Base-by-base conservation (phyloP, 2,888 invertebrate genomes). In the Tineola bisselliella region DNA sequence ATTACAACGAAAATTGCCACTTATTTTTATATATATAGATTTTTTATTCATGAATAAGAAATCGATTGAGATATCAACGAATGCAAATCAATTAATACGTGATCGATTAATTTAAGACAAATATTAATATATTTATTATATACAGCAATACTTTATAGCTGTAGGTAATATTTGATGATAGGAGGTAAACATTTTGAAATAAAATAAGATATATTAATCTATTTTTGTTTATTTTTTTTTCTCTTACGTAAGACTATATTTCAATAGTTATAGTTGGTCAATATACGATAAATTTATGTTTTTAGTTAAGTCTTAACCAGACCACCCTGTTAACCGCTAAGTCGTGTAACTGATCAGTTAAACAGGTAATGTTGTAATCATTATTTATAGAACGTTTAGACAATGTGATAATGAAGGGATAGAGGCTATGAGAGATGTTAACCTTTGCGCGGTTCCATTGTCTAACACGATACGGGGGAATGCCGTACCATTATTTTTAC, bases 331-430 rank as follows among this genome's bases (percentile, higher is more conserved):
- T 52, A 13, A 12, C 56, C 17, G 58, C 58, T 43, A 17, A 25
- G 17, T 30, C 12, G 11, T 17, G n/a, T 15, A 33, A 58, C 33
- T 13, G 33, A 59, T 60, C 48, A 17, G 59, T 25, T 59, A 59
- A 59, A 38, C 11, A 30, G 44, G 11, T n/a, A 12, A 43, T 44
- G 60, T 48, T 19, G 48, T 25, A 44, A 48, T 61, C 52, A 62
- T 62, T 62, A 62, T 59, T 61, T 62, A 62, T 61, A 59, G 61
- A 62, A 19, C 61, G 38, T 18, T 38, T 30, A 52, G 52, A 62
- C 62, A 61, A 61, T 61, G 59, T 61, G 59, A 38, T 54, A 62
- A 62, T 62, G 62, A 62, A 60, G 57, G 57, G 61, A 19, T 57
- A 33, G 13, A 25, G 33, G 33, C 56, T 19, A 54, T 59, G 62